Base-by-base conservation (phyloP, 2,113 vertebrate species). In the Triplophysa tibetana region DNA sequence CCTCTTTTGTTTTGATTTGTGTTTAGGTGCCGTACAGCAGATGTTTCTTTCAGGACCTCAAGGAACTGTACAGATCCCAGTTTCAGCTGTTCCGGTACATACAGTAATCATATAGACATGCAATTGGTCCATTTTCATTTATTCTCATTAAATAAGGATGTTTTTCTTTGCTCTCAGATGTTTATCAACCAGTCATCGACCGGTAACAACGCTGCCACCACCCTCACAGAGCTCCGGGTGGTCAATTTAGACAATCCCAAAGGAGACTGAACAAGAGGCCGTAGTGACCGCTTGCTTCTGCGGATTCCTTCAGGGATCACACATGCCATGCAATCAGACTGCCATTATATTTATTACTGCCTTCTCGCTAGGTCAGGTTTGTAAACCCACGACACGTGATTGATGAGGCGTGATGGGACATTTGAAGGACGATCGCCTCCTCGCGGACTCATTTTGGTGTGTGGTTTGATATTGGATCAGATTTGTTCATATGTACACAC, bases 11-110 rank as follows among this genome's bases (percentile, higher is more conserved):
- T 12, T 70, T 63, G 72, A 17, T 62, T 41, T 77, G 7, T 70
- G 64, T 65, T 33, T 90, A 97, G 96, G 93, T 82, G 90, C 92
- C 0, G 93, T 98, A 38, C 93, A 94, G 33, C 97, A 98, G 83
- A 96, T 98, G 86, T 96, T 98, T 87, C 93, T 98, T 84, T 95
- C 96, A 0, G 94, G 94, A 2, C 95, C 95, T 11, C 94, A 95
- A 6, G 97, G 95, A 78, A 95, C 95, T 0, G 92, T 96, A 83
- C 96, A 98, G 89, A 98, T 98, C 81, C 97, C 97, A 0, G 93
- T 98, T 54, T 97, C 97, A 41, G 95, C 97, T 17, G 96, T 98
- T 63, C 96, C 97, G 80, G 94, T 98, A 76, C 97, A 98, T 85
- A 94, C 95, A 93, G 97, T 96, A 91, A 79, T 87, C 23, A 6